phyloP scores from a whole-genome alignment of 2,888 invertebrate species.

The Eupithecia exiguata region DNA sequence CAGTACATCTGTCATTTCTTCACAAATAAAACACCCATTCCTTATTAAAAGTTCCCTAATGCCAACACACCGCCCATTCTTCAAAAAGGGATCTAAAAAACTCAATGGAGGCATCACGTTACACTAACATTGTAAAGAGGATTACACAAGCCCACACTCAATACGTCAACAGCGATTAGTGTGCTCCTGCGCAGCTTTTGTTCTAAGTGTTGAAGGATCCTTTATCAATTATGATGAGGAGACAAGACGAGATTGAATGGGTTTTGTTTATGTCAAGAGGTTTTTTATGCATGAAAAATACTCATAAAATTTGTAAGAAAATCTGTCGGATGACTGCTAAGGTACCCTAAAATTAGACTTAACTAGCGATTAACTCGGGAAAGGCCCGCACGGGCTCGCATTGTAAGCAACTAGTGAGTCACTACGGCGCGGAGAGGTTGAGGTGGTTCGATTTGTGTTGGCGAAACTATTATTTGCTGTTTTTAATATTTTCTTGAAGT shows the following conservation, averaged over 20 bases:
- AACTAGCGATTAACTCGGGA: no score
- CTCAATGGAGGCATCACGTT: slow-evolving; percentile 39
- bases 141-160: slow-evolving; percentile 40
- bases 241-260: slow-evolving; percentile 6
- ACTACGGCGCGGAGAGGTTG: no score
- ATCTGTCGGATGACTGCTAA: not conserved
- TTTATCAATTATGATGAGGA: slow-evolving; percentile 21
- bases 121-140: slow-evolving; percentile 40
- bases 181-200: slow-evolving; percentile 39
- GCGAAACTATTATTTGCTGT: no score
- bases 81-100: slow-evolving; percentile 28
- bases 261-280: slow-evolving; percentile 7
- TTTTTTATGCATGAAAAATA: not conserved
- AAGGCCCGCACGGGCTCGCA: no score
- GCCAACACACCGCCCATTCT: slow-evolving; percentile 44
- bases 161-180: slow-evolving; percentile 32
- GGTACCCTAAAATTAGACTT: no score
- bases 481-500: no score
- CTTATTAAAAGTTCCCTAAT: slow-evolving; percentile 10
- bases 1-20: slow-evolving; percentile 24
- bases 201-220: slow-evolving; percentile 33
- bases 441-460: no score
- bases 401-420: no score
- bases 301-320: not conserved
- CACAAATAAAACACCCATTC: slow-evolving; percentile 19